Evolutionary conservation across 2,797 vertebrate genomes (phyloP), one percentile per base, ranked within the genome.

Genomic region (Morelia viridis): DNA sequence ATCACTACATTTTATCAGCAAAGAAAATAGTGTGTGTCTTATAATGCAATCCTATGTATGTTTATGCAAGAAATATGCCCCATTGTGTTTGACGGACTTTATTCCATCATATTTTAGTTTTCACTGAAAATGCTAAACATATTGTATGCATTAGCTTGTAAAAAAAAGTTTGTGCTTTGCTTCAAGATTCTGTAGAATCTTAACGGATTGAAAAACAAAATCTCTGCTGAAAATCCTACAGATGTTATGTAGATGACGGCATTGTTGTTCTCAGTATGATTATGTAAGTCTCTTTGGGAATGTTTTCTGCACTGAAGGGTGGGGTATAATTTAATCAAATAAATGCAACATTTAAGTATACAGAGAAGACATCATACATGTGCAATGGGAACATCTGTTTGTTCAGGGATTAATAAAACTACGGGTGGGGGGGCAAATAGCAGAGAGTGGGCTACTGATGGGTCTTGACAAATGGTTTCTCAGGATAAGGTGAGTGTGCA

Each of bases 181-280:
- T 58, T 76, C 87, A 87, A 64, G 31, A 28, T 8, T 76, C 5
- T 4, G 61, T 35, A 89, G 85, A 62, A 83, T 22, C 86, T 90
- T 92, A 46, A 61, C 35, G 41, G 61, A 90, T 7, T 56, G 71
- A 64, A 91, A 57, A 91, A 58, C 28, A 89, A 84, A 89, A 85
- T 46, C 10, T 28, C 5, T 92, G 31, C 80, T 90, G 12, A 60
- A 64, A 93, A 15, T 93, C 93, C 7, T 11, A 92, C 93, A 95
- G 90, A 68, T 31, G n/a, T 61, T 46, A 91, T 17, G 0, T 31
- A 91, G 85, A 91, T 62, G 65, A 50, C 24, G 61, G 87, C 46
- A 46, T 60, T 61, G 68, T 53, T 71, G 41, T 58, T 83, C 56
- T 88, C 53, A 62, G 12, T 24, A 58, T 87, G 85, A 26, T 88